Evolutionary conservation across 2,888 invertebrate species (phyloP).

Genomic region (Athripsodes cinereus): DNA sequence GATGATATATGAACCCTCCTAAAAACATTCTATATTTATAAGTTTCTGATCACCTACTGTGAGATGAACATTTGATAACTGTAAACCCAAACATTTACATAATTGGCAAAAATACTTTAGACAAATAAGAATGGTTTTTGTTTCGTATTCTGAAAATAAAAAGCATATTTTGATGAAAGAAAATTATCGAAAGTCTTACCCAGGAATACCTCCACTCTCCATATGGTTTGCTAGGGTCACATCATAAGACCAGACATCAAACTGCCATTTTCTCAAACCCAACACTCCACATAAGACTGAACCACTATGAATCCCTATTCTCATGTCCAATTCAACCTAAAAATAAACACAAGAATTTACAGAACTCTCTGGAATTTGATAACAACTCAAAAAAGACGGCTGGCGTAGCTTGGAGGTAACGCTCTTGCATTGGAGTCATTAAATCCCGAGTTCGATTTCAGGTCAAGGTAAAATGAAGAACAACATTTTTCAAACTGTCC

Average conservation of each 20-base stretch:
- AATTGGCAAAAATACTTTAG: too few relatives aligned
- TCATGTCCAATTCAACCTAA: slow-evolving; percentile 91
- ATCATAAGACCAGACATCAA: slow-evolving; percentile 91
- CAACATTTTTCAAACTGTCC: too few relatives aligned
- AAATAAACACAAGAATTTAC: too few relatives aligned
- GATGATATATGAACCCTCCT: slow-evolving; percentile 95
- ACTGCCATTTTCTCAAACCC: slow-evolving; percentile 88
- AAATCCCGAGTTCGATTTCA: too few relatives aligned
- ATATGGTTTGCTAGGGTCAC: slow-evolving; percentile 94
- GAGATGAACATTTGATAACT: too few relatives aligned
- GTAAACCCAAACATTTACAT: too few relatives aligned
- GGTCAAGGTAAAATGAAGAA: too few relatives aligned
- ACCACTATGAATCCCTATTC: slow-evolving; percentile 96
- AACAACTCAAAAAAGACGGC: too few relatives aligned
- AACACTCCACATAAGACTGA: slow-evolving; percentile 94
- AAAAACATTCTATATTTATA: slow-evolving; percentile 16
- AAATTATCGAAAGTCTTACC: slow-evolving; percentile 61
- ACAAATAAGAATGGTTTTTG: too few relatives aligned
- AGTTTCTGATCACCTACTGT: neutral
- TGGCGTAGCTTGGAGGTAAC: too few relatives aligned
- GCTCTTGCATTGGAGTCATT: too few relatives aligned
- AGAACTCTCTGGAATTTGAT: too few relatives aligned
- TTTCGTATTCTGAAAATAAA: neutral
- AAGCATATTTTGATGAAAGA: neutral
- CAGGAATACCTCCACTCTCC: slow-evolving; percentile 95